Base-by-base conservation (phyloP, 2,888 invertebrate genomes). In the Eumerus sabulonum region DNA sequence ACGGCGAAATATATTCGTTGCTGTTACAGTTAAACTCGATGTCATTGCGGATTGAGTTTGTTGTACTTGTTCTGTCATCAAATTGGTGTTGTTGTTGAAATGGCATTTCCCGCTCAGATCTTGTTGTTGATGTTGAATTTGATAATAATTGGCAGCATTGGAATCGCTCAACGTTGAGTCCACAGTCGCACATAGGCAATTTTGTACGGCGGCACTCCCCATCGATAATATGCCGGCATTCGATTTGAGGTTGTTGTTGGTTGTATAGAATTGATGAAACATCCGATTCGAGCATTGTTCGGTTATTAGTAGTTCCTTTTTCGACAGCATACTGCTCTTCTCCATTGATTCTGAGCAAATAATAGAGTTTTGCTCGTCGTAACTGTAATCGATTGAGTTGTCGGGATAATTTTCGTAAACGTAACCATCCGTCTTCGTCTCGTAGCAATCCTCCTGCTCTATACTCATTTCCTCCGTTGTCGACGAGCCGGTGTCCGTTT, bases 341-440 rank as follows among this genome's bases (percentile, higher is more conserved):
- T 73, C 60, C 18, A 70, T 27, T 27, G 27, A 27, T 27, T 27
- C 67, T 51, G 38, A 50, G 35, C 35, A 63, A 40, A 16, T 63
- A 68, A 45, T 53, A 76, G 57, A 70, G 51, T 53, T 27, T 44
- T 82, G 83, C 62, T 82, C 82, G 84, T 82, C 85, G 84, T 82
- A 81, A 74, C 82, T 82, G 68, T 63, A 72, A 62, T 81, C 81
- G 71, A 57, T 82, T 82, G 85, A 83, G 77, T 82, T 83, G 82
- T 64, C 86, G 85, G 84, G 84, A 85, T 82, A 84, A 82, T 81
- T 88, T 88, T 50, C 87, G 87, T 76, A 87, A 56, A 73, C 85
- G 85, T 44, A 87, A 42, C 83, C 85, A 86, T 76, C 77, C 82
- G 81, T 84, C 82, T 76, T 85, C 84, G 54, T 82, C 57, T 82